Evolutionary conservation across 2,797 vertebrate genomes (phyloP).

Genomic region (Sebastiscus tertius): DNA sequence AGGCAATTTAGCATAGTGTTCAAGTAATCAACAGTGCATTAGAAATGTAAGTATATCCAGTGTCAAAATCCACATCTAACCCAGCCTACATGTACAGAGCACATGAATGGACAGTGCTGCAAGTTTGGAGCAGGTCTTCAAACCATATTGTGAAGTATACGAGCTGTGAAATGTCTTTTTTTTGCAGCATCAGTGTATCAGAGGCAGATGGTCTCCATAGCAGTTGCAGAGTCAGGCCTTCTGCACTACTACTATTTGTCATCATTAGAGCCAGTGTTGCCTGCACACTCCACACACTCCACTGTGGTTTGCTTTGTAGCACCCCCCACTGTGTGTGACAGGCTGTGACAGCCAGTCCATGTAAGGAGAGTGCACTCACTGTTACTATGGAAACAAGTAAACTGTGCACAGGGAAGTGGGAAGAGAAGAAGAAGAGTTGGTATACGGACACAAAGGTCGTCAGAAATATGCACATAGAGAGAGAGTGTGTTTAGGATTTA

Average conservation of each 20-base stretch:
- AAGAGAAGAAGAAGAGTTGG: slow-evolving; percentile 2
- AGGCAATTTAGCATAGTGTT: background rate
- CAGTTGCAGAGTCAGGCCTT: slow-evolving; percentile 36
- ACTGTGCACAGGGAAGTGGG: slow-evolving; percentile 45
- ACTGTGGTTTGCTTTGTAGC: slow-evolving; percentile 18
- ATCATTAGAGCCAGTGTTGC: slow-evolving; percentile 35
- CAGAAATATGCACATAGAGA: background rate
- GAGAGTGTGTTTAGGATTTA: slow-evolving; percentile 10
- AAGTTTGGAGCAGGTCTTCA: background rate
- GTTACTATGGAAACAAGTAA: slow-evolving; percentile 77
- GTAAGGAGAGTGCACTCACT: slow-evolving; percentile 1
- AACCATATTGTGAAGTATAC: background rate
- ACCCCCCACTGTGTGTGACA: slow-evolving; percentile 41
- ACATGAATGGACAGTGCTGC: background rate
- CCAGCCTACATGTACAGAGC: background rate
- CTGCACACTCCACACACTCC: slow-evolving; percentile 21
- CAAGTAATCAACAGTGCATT: background rate
- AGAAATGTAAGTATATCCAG: background rate
- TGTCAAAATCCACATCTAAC: background rate
- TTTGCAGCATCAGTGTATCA: slow-evolving; percentile 1
- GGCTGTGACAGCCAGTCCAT: slow-evolving; percentile 29
- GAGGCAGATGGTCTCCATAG: slow-evolving; percentile 17
- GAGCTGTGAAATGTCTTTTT: fast-evolving
- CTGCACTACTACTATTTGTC: slow-evolving; percentile 39
- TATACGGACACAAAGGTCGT: slow-evolving; percentile 7